phyloP scores from a whole-genome alignment of 2,888 invertebrate genomes.

The Nasonovia ribisnigri region DNA sequence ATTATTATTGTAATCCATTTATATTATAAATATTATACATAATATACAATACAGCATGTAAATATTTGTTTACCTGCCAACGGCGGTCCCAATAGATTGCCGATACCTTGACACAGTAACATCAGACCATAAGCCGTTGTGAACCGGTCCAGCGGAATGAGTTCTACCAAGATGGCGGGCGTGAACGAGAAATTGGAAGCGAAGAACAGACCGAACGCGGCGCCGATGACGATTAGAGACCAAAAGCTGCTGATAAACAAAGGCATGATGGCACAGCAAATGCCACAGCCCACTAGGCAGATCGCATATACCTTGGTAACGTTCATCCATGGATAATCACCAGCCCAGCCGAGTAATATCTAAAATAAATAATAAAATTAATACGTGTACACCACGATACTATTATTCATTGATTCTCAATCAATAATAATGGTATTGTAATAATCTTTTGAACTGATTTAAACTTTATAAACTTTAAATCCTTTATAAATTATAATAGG shows the following conservation, averaged over 20 bases:
- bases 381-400: neutral
- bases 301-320: conserved; percentile 85
- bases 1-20: neutral
- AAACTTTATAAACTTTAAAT: too few relatives aligned
- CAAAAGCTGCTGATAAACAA: conserved; percentile 71
- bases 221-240: conserved; percentile 71
- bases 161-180: conserved; percentile 87
- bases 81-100: conserved; percentile 92
- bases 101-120: conserved; percentile 90
- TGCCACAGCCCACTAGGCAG: conserved; percentile 80
- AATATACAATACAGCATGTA: neutral
- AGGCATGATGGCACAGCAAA: conserved; percentile 76
- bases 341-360: conserved; percentile 88
- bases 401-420: neutral
- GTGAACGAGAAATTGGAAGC: conserved; percentile 93
- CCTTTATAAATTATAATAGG: too few relatives aligned
- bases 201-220: conserved; percentile 88
- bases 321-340: conserved; percentile 87
- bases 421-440: neutral
- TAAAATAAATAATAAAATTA: conserved; percentile 69
- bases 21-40: neutral
- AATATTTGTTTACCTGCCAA: conserved; percentile 80
- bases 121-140: conserved; percentile 93
- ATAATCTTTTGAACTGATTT: neutral
- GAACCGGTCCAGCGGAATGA: conserved; percentile 91